These are phyloP conservation scores for Enteromius treurensis DNA, from an alignment of 2,797 vertebrate genomes.

Conservation along the genomic window DNA sequence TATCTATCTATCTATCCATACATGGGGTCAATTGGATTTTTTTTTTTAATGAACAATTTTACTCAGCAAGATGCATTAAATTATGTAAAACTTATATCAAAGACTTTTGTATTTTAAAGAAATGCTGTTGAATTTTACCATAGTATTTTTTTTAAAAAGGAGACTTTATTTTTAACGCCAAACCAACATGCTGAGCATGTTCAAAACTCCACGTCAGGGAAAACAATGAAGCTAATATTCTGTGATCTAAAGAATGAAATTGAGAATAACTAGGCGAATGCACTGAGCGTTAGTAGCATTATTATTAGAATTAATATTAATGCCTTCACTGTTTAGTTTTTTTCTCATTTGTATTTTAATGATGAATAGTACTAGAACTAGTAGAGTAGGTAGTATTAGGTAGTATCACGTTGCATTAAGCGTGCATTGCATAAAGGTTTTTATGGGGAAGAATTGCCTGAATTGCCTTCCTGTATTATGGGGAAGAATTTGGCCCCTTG, in stretches of 20 bases:
- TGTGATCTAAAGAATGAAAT: neutral
- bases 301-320: neutral
- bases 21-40: neutral
- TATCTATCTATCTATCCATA: no score
- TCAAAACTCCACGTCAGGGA: neutral
- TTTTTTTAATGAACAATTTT: neutral
- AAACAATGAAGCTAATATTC: neutral
- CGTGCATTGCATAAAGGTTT: slow-evolving; percentile 2
- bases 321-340: neutral
- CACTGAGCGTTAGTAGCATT: neutral
- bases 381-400: neutral
- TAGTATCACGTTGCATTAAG: slow-evolving; percentile 16
- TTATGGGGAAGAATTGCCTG: slow-evolving; percentile 44
- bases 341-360: neutral
- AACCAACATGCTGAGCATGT: neutral
- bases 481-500: slow-evolving; percentile 52
- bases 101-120: neutral
- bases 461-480: slow-evolving; percentile 51
- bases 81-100: neutral
- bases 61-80: neutral
- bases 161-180: neutral
- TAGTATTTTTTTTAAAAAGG: neutral
- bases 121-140: neutral
- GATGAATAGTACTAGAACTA: neutral
- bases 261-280: neutral